Conservation (phyloP, 1,140 invertebrate genomes). For the Procambarus clarkii region DNA sequence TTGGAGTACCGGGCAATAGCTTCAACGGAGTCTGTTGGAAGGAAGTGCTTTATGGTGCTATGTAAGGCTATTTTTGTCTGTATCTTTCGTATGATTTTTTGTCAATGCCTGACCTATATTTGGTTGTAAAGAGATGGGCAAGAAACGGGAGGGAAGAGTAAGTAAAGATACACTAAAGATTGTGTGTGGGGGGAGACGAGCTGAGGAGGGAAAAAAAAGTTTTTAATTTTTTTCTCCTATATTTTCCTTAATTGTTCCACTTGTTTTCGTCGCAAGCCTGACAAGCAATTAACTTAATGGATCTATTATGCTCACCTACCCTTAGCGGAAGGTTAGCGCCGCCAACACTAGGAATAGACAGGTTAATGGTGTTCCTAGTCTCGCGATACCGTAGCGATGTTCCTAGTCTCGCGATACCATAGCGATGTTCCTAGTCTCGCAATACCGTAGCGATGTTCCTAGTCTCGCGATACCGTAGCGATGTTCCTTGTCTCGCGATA, state of each 20-base stretch:
- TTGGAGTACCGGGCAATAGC: slow-evolving; percentile 61
- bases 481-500: no score
- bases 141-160: background rate
- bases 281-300: slow-evolving; percentile 59
- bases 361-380: no score
- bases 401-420: no score
- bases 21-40: slow-evolving; percentile 46
- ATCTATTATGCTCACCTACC: slow-evolving; percentile 31
- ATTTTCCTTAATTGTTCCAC: slow-evolving; percentile 22
- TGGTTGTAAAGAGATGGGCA: slow-evolving; percentile 10
- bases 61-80: background rate
- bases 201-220: background rate
- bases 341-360: no score
- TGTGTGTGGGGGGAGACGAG: background rate
- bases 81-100: background rate
- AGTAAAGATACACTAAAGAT: background rate
- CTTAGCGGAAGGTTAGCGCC: slow-evolving; percentile 1
- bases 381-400: no score
- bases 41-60: slow-evolving; percentile 63
- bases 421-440: no score
- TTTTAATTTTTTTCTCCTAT: background rate
- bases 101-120: slow-evolving; percentile 4
- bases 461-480: no score
- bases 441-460: no score
- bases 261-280: slow-evolving; percentile 47